Evolutionary conservation across 1,140 invertebrate species (phyloP).

Genomic region (Solen grandis): DNA sequence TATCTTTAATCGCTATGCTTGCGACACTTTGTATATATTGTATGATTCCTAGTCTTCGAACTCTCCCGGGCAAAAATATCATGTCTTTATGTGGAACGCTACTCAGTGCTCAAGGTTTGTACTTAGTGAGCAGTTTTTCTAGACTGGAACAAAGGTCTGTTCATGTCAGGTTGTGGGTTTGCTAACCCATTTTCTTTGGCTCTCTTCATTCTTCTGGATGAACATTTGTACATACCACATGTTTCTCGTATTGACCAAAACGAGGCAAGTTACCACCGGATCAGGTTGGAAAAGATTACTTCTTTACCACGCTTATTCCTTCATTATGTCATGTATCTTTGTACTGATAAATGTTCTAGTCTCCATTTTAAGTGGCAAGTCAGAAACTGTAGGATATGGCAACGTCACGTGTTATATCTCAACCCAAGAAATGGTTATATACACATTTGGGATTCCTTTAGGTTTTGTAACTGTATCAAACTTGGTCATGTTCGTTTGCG

Average conservation of each 20-base stretch:
- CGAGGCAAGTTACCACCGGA: neutral
- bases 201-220: conserved; percentile 33
- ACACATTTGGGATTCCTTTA: conserved; percentile 26
- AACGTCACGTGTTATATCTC: neutral
- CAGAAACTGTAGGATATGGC: conserved; percentile 24
- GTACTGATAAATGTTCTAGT: conserved; percentile 8
- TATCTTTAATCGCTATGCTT: neutral
- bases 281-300: neutral
- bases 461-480: conserved; percentile 10
- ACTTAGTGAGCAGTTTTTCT: neutral
- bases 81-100: neutral
- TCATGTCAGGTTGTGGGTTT: conserved; percentile 10
- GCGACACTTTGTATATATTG: neutral
- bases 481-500: conserved; percentile 10
- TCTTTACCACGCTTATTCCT: neutral
- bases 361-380: neutral
- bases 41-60: neutral
- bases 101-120: neutral
- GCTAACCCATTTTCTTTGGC: conserved; percentile 23
- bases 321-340: neutral
- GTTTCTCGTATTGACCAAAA: conserved; percentile 8
- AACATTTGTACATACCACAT: conserved; percentile 46
- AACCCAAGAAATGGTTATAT: conserved; percentile 2
- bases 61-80: neutral
- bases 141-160: neutral